These are phyloP conservation scores for Aphidius gifuensis DNA, from an alignment of 1,140 invertebrate species.

Conservation along the genomic window DNA sequence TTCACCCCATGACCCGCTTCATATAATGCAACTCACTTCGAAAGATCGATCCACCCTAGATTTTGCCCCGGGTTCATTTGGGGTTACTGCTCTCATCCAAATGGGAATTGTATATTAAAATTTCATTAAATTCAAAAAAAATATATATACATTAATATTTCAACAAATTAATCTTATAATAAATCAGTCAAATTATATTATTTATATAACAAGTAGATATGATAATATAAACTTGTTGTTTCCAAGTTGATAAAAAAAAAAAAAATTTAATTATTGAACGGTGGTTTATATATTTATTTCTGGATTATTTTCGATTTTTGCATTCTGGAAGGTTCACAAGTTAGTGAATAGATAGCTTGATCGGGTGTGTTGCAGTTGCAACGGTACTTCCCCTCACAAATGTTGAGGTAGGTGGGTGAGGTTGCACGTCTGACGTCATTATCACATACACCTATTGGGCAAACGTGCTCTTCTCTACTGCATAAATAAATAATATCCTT, in stretches of 20 bases:
- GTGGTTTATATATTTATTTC: too few relatives aligned
- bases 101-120: slow-evolving; percentile 17
- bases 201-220: too few relatives aligned
- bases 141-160: too few relatives aligned
- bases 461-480: too few relatives aligned
- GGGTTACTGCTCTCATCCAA: slow-evolving; percentile 53
- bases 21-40: slow-evolving; percentile 43
- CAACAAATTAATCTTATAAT: too few relatives aligned
- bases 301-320: too few relatives aligned
- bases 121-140: background rate
- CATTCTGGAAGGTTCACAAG: slow-evolving; percentile 11
- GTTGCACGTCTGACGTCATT: slow-evolving; percentile 49
- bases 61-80: slow-evolving; percentile 43
- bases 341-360: slow-evolving; percentile 11
- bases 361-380: slow-evolving; percentile 28
- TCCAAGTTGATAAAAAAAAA: too few relatives aligned
- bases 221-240: too few relatives aligned
- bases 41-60: slow-evolving; percentile 46
- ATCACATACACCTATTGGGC: too few relatives aligned
- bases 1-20: slow-evolving; percentile 49
- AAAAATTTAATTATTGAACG: too few relatives aligned
- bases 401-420: slow-evolving; percentile 55
- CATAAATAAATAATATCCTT: too few relatives aligned
- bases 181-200: too few relatives aligned
- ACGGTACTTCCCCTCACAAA: slow-evolving; percentile 46